Evolutionary conservation across 92 coral and sea anemone genomes (phyloP).

Genomic region (Porites divaricata): DNA sequence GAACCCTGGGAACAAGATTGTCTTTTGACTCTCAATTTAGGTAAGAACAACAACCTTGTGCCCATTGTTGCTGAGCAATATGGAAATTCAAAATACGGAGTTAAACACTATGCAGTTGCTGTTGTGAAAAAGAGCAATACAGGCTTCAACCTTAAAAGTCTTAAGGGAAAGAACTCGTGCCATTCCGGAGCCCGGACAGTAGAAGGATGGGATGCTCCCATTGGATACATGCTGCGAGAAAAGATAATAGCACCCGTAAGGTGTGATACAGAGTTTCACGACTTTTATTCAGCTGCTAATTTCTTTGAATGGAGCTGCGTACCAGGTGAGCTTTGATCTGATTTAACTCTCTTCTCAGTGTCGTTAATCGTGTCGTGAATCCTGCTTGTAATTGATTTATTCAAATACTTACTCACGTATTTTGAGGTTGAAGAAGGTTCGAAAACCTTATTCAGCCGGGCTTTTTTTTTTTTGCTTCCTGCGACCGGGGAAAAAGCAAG

Average conservation of each 20-base stretch:
- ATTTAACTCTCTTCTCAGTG: not conserved
- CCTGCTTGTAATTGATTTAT: not conserved
- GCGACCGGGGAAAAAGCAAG: no score
- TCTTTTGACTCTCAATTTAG: constrained; percentile 1
- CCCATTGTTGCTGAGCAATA: constrained; percentile 68
- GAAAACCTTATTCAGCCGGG: no score
- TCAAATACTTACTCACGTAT: no score
- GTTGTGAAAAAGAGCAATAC: constrained; percentile 63
- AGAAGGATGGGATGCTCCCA: constrained; percentile 81
- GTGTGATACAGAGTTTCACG: constrained; percentile 40
- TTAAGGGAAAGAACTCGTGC: constrained; percentile 77
- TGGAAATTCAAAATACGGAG: constrained; percentile 28
- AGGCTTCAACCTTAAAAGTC: constrained; percentile 21
- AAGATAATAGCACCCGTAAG: constrained; percentile 8
- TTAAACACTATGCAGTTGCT: constrained; percentile 76
- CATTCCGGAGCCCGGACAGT: constrained; percentile 81
- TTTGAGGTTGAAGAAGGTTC: no score
- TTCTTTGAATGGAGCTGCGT: constrained; percentile 80
- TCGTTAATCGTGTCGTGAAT: no score
- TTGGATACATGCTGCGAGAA: constrained; percentile 67
- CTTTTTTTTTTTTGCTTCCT: no score
- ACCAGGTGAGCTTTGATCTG: constrained; percentile 62
- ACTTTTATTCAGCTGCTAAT: constrained; percentile 55
- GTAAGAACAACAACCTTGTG: constrained; percentile 37
- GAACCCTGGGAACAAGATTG: no score